phyloP scores from a whole-genome alignment of 2,113 vertebrate species.

The Cheirogaleus medius region DNA sequence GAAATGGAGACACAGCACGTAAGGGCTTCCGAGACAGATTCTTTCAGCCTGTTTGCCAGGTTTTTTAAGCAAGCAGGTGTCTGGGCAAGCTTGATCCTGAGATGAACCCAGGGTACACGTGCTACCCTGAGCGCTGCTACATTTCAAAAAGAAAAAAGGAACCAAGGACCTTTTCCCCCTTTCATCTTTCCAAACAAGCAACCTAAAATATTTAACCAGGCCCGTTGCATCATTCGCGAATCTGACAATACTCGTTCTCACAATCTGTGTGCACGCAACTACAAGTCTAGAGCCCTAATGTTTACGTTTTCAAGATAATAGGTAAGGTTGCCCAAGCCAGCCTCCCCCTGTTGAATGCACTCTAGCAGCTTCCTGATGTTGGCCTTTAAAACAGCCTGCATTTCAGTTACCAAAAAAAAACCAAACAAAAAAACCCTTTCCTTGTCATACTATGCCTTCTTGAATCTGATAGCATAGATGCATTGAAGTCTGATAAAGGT shows the following conservation, averaged over 20 bases:
- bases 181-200: constrained; percentile 54
- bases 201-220: constrained; percentile 42
- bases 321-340: constrained; percentile 36
- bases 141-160: background rate
- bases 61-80: constrained; percentile 51
- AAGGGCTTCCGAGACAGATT: background rate
- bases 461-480: constrained; percentile 65
- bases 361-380: background rate
- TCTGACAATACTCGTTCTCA: constrained; percentile 37
- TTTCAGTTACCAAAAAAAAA: background rate
- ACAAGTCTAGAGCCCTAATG: background rate
- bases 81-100: constrained; percentile 28
- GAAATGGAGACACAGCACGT: background rate
- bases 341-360: background rate
- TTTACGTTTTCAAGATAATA: constrained; percentile 45
- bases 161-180: background rate
- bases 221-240: constrained; percentile 1
- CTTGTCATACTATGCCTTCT: constrained; percentile 56
- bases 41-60: constrained; percentile 33
- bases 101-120: background rate
- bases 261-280: background rate
- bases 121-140: background rate
- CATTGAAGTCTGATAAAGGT: constrained; percentile 40
- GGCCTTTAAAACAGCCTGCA: background rate
- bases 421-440: constrained; percentile 28